Evolutionary conservation across 2,888 invertebrate genomes (phyloP).

Genomic region (Cantharis nigra): DNA sequence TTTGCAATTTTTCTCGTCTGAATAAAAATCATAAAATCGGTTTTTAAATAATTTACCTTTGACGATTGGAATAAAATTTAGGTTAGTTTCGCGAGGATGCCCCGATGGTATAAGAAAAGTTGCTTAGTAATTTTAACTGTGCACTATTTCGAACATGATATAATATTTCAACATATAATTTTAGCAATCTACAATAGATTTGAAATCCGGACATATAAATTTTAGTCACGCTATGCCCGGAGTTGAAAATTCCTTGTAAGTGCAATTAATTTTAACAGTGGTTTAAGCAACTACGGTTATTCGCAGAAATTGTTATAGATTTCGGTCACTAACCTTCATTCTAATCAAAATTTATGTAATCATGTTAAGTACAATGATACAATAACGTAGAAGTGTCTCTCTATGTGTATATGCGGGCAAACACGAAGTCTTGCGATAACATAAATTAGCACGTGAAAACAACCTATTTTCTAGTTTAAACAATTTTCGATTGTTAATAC

Average conservation of each 20-base stretch:
- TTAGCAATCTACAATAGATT: background rate
- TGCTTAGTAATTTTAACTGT: background rate
- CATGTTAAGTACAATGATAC: background rate
- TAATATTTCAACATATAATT: conserved; percentile 6
- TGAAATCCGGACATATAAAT: conserved; percentile 5
- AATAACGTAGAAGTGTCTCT: background rate
- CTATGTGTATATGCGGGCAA: background rate
- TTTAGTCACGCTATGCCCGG: conserved; percentile 9
- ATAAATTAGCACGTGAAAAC: background rate
- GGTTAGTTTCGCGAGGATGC: background rate
- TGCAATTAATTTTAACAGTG: conserved; percentile 1
- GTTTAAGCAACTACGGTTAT: background rate
- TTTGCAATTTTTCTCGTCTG: background rate
- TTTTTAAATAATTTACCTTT: background rate
- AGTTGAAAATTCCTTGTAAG: background rate
- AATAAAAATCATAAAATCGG: background rate
- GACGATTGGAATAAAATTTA: background rate
- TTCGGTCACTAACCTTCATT: conserved; percentile 10
- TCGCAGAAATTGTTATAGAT: conserved; percentile 7
- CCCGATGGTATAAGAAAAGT: background rate
- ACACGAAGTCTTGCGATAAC: background rate
- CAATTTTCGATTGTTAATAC: background rate
- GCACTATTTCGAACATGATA: background rate
- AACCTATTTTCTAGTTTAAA: background rate
- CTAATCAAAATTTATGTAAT: conserved; percentile 4